These are phyloP conservation scores for Ceratitis capitata DNA, from an alignment of 1,140 invertebrate species.

Conservation along the genomic window DNA sequence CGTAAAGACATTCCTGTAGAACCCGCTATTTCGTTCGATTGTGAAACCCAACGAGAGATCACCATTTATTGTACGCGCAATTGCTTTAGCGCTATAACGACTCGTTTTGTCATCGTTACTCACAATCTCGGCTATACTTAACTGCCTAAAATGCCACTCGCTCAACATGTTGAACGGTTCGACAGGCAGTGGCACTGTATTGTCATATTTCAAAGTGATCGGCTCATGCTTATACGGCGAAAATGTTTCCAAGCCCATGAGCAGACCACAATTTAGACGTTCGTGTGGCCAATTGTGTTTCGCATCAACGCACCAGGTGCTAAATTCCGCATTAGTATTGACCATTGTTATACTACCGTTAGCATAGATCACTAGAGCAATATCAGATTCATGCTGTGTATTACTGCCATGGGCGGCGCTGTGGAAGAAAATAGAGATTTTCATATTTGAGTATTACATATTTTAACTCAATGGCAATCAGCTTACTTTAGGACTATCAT, in stretches of 20 bases:
- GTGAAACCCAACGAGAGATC: conserved; percentile 55
- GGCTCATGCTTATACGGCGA: background rate
- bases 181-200: conserved; percentile 44
- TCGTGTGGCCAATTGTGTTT: conserved; percentile 59
- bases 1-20: conserved; percentile 53
- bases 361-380: conserved; percentile 49
- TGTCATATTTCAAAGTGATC: conserved; percentile 47
- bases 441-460: background rate
- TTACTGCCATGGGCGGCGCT: conserved; percentile 49
- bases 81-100: background rate
- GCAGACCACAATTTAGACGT: conserved; percentile 51
- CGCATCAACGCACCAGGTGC: conserved; percentile 56
- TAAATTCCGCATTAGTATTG: conserved; percentile 48
- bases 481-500: conserved; percentile 52
- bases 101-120: conserved; percentile 44
- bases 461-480: background rate
- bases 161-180: conserved; percentile 55
- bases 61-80: conserved; percentile 49
- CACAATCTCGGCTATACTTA: conserved; percentile 47
- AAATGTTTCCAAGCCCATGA: conserved; percentile 48
- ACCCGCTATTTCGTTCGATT: conserved; percentile 50
- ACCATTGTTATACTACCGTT: conserved; percentile 53
- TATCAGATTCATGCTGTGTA: conserved; percentile 1
- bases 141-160: conserved; percentile 54
- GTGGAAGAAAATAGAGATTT: background rate